These are phyloP conservation scores for Drosophila pruinosa DNA, from an alignment of 1,140 invertebrate species.

Conservation along the genomic window DNA sequence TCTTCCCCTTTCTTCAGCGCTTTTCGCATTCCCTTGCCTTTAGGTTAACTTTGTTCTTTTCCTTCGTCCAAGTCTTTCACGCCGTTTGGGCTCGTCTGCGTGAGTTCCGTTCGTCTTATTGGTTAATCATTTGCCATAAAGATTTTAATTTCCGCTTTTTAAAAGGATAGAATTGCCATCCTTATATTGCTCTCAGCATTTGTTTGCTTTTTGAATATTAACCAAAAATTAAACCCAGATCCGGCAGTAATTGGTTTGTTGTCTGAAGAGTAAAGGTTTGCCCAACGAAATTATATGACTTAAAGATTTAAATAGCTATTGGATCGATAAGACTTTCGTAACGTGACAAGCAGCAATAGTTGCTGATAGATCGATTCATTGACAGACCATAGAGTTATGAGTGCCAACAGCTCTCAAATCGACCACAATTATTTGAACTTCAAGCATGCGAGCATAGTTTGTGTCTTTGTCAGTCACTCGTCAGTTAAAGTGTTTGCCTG, in stretches of 20 bases:
- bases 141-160: constrained; percentile 80
- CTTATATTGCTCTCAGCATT: constrained; percentile 12
- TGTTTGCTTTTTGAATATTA: constrained; percentile 65
- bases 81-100: constrained; percentile 13
- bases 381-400: constrained; percentile 37
- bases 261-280: constrained; percentile 39
- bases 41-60: constrained; percentile 16
- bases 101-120: constrained; percentile 53
- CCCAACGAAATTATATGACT: constrained; percentile 14
- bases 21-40: background rate
- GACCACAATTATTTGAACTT: constrained; percentile 39
- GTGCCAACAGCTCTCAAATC: constrained; percentile 14
- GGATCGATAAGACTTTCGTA: background rate
- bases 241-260: constrained; percentile 41
- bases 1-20: background rate
- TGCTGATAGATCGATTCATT: background rate
- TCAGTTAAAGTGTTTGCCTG: constrained; percentile 5
- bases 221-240: constrained; percentile 23
- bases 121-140: constrained; percentile 80
- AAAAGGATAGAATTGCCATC: constrained; percentile 44
- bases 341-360: constrained; percentile 10
- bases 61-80: constrained; percentile 15
- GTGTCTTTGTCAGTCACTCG: background rate
- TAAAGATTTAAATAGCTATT: background rate
- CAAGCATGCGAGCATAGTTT: constrained; percentile 14